phyloP scores from a whole-genome alignment of 2,113 vertebrate species.

The Crotalus tigris region DNA sequence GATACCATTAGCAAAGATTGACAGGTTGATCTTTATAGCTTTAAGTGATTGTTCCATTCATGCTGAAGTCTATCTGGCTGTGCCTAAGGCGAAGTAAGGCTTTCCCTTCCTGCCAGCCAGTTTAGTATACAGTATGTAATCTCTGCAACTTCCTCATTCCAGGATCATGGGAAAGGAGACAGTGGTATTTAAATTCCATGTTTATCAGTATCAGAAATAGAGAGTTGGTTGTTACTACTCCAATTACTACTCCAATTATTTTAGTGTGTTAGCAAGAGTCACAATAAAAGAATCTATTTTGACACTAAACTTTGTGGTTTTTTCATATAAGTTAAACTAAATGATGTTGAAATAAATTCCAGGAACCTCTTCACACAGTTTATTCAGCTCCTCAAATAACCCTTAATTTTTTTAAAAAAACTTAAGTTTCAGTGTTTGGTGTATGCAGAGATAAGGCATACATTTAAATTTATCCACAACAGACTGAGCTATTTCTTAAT shows the following conservation, averaged over 20 bases:
- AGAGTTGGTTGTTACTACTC: not conserved
- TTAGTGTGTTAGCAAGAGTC: not conserved
- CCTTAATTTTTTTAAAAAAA: not conserved
- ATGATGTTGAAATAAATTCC: not conserved
- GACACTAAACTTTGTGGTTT: not conserved
- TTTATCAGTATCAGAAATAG: not conserved
- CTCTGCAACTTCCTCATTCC: not conserved
- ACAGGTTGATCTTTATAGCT: not conserved
- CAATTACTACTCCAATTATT: not conserved
- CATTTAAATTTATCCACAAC: not conserved
- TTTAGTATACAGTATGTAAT: not conserved
- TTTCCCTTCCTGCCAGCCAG: not conserved
- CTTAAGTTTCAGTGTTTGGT: not conserved
- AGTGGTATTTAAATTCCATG: not conserved
- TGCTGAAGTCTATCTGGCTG: not conserved
- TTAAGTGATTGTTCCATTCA: not conserved
- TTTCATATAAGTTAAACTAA: not conserved
- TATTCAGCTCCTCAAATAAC: not conserved
- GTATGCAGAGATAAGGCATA: not conserved
- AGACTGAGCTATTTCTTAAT: not conserved
- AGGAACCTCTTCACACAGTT: not conserved
- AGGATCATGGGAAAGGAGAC: not conserved
- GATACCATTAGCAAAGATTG: not conserved
- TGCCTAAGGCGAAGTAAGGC: not conserved
- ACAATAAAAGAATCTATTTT: not conserved